Conservation (phyloP, 2,797 vertebrate genomes). For the Benthosema pterotum region DNA sequence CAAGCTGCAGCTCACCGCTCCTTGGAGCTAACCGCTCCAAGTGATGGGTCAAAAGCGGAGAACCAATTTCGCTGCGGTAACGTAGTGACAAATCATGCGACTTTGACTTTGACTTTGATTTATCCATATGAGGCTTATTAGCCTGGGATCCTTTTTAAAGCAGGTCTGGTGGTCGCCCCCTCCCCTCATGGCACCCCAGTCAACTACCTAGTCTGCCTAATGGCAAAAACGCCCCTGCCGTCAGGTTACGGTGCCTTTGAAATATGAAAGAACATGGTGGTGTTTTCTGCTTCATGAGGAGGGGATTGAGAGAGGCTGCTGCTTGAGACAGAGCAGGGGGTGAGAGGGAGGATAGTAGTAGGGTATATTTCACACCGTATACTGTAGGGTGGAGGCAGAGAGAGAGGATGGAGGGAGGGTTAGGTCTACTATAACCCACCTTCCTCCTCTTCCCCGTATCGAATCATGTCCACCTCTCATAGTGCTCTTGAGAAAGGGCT, state of each 20-base stretch:
- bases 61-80: no score
- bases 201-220: no score
- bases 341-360: conserved; percentile 54
- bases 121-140: no score
- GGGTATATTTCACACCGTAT: conserved; percentile 54
- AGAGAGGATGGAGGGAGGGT: neutral
- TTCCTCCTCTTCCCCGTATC: conserved; percentile 34
- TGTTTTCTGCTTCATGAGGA: conserved; percentile 30
- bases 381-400: conserved; percentile 30
- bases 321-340: conserved; percentile 38
- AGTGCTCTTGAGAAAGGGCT: conserved; percentile 54
- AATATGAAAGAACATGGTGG: conserved; percentile 41
- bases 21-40: no score
- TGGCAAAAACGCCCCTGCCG: no score
- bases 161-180: no score
- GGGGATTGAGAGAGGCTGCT: conserved; percentile 52
- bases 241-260: conserved; percentile 52
- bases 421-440: conserved; percentile 47
- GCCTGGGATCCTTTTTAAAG: no score
- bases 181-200: no score
- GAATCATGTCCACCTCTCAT: conserved; percentile 55
- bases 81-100: no score
- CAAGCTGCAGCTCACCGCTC: no score
- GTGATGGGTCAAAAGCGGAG: no score
- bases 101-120: no score